Base-by-base conservation (phyloP, 2,888 invertebrate genomes). In the Yponomeuta plumbellus region DNA sequence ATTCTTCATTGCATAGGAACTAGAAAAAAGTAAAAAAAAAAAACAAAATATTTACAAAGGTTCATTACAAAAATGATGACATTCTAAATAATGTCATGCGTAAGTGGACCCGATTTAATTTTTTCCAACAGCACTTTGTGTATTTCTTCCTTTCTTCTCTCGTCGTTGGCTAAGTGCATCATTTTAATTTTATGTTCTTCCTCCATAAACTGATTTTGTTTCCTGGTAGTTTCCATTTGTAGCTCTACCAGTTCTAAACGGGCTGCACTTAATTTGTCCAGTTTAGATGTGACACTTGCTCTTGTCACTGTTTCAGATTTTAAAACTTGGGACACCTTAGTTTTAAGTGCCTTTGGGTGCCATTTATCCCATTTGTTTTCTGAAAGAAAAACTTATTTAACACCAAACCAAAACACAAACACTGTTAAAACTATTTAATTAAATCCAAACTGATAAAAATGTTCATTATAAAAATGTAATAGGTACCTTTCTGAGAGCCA, bases 241-340 rank as follows among this genome's bases (percentile, higher is more conserved):
- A 69, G 23, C 52, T 66, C 64, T 4, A 67, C 66, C 21, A 69
- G 34, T 61, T 69, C 67, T 56, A 68, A 64, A 0, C 68, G 68
- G 61, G 68, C 67, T 61, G 59, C 17, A 40, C 67, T 61, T 67
- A 68, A 66, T 64, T 67, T 22, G 39, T 68, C 68, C 57, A 67
- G 64, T 64, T 65, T 66, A 56, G 34, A 68, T 23, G 21, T 56
- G 8, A 64, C 52, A 52, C 64, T 64, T 64, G 44, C 52, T 62
- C n/a, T 62, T 5, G 62, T 62, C 13, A 11, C 62, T 11, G n/a
- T 58, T 2, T 62, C 34, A 1, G 34, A 39, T 62, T 62, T 62
- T 34, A 62, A 62, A 62, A 62, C 62, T 8, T 17, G 3, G 1
- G 61, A 61, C 23, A 61, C 61, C 61, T 11, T 61, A 5, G 61